A percentile compares a stretch with the other conserved stretches of the same genome.
phyloP scores from a whole-genome alignment of 1,140 invertebrate species.

The Brachionus paranguensis region DNA sequence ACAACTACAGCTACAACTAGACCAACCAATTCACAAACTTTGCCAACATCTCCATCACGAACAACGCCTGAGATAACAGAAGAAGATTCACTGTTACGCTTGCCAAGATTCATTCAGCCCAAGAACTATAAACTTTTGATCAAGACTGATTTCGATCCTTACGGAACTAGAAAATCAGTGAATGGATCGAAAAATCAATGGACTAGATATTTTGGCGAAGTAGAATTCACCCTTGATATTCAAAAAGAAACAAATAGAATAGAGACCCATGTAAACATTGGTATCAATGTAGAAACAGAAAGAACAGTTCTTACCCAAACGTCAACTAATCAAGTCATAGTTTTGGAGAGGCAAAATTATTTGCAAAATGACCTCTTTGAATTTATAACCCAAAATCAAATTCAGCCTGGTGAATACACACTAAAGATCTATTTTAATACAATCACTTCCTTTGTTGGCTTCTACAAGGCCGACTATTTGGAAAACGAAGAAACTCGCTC shows the following conservation, averaged over 20 bases:
- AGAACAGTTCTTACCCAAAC: background rate
- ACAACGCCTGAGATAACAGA: background rate
- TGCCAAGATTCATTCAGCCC: background rate
- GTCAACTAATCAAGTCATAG: background rate
- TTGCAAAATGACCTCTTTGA: slow-evolving; percentile 25
- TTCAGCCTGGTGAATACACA: background rate
- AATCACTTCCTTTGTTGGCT: slow-evolving; percentile 10
- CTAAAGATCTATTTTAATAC: background rate
- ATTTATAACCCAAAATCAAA: background rate
- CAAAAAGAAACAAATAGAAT: slow-evolving; percentile 5
- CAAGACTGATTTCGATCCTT: slow-evolving; percentile 27
- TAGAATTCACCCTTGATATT: background rate
- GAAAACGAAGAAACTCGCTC: background rate
- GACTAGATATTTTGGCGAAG: background rate
- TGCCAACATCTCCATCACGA: background rate
- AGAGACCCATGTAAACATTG: background rate
- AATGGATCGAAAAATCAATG: background rate
- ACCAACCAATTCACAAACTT: slow-evolving; percentile 39
- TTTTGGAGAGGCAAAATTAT: background rate
- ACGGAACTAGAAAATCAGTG: background rate
- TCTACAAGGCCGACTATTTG: slow-evolving; percentile 24
- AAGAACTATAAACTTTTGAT: background rate
- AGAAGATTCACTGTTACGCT: background rate
- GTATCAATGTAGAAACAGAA: background rate
- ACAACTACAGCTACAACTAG: background rate